phyloP scores from a whole-genome alignment of 2,113 vertebrate genomes.

The Typhlomys cinereus region DNA sequence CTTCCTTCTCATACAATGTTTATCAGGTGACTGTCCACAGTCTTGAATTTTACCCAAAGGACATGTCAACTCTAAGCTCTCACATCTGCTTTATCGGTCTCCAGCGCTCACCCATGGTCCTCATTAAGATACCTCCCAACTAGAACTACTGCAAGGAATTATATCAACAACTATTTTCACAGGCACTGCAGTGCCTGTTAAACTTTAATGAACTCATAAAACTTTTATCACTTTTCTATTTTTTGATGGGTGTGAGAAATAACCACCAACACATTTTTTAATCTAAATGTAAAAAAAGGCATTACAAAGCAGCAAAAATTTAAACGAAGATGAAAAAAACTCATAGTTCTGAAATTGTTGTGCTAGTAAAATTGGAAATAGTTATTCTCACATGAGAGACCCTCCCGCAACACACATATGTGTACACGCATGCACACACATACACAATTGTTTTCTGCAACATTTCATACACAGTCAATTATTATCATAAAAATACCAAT shows the following conservation, averaged over 20 bases:
- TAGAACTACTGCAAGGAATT: constrained; percentile 14
- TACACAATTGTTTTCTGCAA: not conserved
- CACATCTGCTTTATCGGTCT: constrained; percentile 1
- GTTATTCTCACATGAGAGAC: not conserved
- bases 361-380: not conserved
- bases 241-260: constrained; percentile 39
- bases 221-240: constrained; percentile 64
- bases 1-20: not conserved
- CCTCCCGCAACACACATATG: not conserved
- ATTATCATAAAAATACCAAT: not conserved
- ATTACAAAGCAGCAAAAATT: constrained; percentile 27
- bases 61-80: not conserved
- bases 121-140: not conserved
- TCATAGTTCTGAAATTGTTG: not conserved
- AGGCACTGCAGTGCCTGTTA: constrained; percentile 46
- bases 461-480: not conserved
- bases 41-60: not conserved
- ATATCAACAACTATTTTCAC: constrained; percentile 38
- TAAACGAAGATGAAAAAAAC: constrained; percentile 10
- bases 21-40: not conserved
- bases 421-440: not conserved
- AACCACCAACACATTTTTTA: constrained; percentile 16
- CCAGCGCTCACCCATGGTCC: not conserved
- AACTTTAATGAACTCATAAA: constrained; percentile 73
- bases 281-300: not conserved